A percentile compares a stretch with the other conserved stretches of the same genome.
These are phyloP conservation scores for Zosterops borbonicus DNA, from an alignment of 2,113 vertebrate genomes.

Conservation along the genomic window DNA sequence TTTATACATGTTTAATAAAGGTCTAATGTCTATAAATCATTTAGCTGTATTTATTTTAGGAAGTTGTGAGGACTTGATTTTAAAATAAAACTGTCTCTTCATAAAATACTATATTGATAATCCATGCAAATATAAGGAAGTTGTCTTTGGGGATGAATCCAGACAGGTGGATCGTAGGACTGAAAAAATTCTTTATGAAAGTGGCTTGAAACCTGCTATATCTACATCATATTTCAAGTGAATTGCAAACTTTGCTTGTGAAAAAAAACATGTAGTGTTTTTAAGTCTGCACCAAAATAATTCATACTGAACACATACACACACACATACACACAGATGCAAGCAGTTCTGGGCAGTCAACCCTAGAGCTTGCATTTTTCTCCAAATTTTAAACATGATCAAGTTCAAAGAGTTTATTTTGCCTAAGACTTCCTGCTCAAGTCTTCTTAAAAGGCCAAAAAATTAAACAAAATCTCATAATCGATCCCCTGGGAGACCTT, in stretches of 20 bases:
- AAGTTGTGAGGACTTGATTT: neutral
- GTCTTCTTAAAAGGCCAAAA: neutral
- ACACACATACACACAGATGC: neutral
- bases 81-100: neutral
- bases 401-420: neutral
- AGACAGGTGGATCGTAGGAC: neutral
- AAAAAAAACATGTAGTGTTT: neutral
- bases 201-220: neutral
- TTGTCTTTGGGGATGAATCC: neutral
- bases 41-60: neutral
- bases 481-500: neutral
- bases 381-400: neutral
- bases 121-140: neutral
- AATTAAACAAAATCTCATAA: neutral
- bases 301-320: neutral
- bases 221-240: neutral
- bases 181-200: neutral
- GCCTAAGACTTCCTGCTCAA: neutral
- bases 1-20: constrained; percentile 1
- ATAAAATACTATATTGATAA: neutral
- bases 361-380: neutral
- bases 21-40: neutral
- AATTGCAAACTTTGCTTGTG: neutral
- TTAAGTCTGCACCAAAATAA: neutral
- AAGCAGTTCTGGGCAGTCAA: neutral